These are phyloP conservation scores for Chloroclystis v-ata DNA, from an alignment of 2,888 invertebrate species.

Conservation along the genomic window DNA sequence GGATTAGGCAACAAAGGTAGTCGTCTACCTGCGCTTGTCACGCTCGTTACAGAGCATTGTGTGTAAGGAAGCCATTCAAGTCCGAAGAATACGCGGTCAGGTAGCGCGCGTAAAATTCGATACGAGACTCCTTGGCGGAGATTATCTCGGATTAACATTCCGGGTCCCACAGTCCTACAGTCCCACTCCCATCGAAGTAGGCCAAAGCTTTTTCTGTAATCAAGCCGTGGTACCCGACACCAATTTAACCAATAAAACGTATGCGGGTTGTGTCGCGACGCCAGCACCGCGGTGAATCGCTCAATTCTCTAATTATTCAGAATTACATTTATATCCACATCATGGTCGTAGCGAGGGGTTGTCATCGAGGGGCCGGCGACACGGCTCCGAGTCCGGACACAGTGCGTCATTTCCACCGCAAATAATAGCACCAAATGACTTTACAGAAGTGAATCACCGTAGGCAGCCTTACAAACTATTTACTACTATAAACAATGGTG, in stretches of 20 bases:
- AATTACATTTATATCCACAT: constrained; percentile 49
- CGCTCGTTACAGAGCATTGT: constrained; percentile 53
- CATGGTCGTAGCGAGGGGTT: constrained; percentile 31
- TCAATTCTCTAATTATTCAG: constrained; percentile 59
- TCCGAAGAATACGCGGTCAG: constrained; percentile 62
- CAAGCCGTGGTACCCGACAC: constrained; percentile 49
- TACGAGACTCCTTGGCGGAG: constrained; percentile 55
- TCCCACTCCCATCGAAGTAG: constrained; percentile 47
- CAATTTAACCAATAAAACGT: constrained; percentile 71
- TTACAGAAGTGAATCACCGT: constrained; percentile 27
- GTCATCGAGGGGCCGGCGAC: constrained; percentile 18
- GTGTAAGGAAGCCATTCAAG: constrained; percentile 65
- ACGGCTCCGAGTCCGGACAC: constrained; percentile 16
- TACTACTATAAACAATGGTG: constrained; percentile 32
- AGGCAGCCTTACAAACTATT: constrained; percentile 23
- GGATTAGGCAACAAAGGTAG: constrained; percentile 42
- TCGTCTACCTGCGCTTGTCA: constrained; percentile 59
- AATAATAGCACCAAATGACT: constrained; percentile 10
- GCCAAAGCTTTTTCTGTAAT: constrained; percentile 55
- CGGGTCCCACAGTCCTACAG: constrained; percentile 42
- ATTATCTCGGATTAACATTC: constrained; percentile 76
- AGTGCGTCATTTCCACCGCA: constrained; percentile 26
- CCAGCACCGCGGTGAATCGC: constrained; percentile 41
- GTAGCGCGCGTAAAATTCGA: constrained; percentile 73
- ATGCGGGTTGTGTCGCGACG: constrained; percentile 60